Evolutionary conservation across 2,888 invertebrate species (phyloP).

Genomic region (Temnothorax ravouxi): DNA sequence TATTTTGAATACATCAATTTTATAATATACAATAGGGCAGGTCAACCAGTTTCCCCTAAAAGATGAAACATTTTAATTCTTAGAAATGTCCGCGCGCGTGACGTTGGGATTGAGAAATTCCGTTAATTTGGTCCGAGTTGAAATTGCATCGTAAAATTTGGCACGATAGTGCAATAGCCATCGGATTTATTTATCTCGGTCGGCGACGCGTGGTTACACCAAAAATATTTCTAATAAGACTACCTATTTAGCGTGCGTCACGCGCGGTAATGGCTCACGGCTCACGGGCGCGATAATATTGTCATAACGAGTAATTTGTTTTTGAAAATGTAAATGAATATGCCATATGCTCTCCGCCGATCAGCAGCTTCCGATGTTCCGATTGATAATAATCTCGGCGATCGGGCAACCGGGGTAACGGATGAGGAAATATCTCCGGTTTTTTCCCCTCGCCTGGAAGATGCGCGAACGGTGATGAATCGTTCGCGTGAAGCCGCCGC

Average conservation of each 20-base stretch:
- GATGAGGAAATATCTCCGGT: slow-evolving; percentile 25
- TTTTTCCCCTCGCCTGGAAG: slow-evolving; percentile 55
- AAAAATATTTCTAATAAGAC: slow-evolving; percentile 70
- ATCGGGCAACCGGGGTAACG: neutral
- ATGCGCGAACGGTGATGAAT: slow-evolving; percentile 56
- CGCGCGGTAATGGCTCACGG: neutral
- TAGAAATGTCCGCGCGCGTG: neutral
- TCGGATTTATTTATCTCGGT: slow-evolving; percentile 10
- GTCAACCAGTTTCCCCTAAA: neutral
- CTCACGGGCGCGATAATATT: neutral
- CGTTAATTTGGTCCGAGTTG: slow-evolving; percentile 23
- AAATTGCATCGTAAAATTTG: slow-evolving; percentile 29
- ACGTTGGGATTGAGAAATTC: neutral
- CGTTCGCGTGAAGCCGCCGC: slow-evolving; percentile 28
- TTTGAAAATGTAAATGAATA: slow-evolving; percentile 34
- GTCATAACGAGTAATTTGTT: neutral
- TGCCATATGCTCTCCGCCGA: neutral
- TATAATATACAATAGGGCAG: neutral
- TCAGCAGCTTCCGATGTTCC: neutral
- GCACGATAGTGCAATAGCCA: slow-evolving; percentile 13
- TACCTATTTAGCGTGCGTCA: slow-evolving; percentile 60
- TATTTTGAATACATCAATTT: neutral
- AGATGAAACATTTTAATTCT: neutral
- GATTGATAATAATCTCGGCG: neutral
- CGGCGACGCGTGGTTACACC: slow-evolving; percentile 22